Conservation (phyloP, 1,140 invertebrate species). For the Mya arenaria region DNA sequence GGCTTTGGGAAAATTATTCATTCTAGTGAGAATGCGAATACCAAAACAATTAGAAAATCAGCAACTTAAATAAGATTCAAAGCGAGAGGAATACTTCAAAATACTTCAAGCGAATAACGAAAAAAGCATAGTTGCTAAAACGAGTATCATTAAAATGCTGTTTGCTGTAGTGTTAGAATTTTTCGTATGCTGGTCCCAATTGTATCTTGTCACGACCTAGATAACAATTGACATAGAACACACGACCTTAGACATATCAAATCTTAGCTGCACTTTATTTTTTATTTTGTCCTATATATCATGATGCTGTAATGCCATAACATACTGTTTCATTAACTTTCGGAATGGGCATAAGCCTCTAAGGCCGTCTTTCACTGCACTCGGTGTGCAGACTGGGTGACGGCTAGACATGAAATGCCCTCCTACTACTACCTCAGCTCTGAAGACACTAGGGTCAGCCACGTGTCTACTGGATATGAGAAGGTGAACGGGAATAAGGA, state of each 20-base stretch:
- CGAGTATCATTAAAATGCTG: slow-evolving; percentile 94
- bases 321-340: slow-evolving; percentile 97
- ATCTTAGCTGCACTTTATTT: slow-evolving; percentile 85
- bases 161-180: slow-evolving; percentile 96
- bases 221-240: slow-evolving; percentile 86
- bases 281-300: slow-evolving; percentile 93
- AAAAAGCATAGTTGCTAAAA: slow-evolving; percentile 90
- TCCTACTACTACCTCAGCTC: slow-evolving; percentile 36
- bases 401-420: slow-evolving; percentile 26
- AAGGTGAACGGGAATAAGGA: slow-evolving; percentile 44
- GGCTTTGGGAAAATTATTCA: background rate
- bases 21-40: background rate
- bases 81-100: slow-evolving; percentile 62
- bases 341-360: slow-evolving; percentile 91
- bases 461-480: slow-evolving; percentile 32
- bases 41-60: background rate
- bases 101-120: slow-evolving; percentile 88
- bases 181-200: slow-evolving; percentile 96
- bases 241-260: slow-evolving; percentile 80
- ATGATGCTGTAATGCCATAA: slow-evolving; percentile 96
- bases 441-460: slow-evolving; percentile 27
- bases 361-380: slow-evolving; percentile 85
- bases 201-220: slow-evolving; percentile 92
- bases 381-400: background rate
- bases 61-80: slow-evolving; percentile 19